phyloP scores from a whole-genome alignment of 2,888 invertebrate genomes.

The Hyposoter dolosus region DNA sequence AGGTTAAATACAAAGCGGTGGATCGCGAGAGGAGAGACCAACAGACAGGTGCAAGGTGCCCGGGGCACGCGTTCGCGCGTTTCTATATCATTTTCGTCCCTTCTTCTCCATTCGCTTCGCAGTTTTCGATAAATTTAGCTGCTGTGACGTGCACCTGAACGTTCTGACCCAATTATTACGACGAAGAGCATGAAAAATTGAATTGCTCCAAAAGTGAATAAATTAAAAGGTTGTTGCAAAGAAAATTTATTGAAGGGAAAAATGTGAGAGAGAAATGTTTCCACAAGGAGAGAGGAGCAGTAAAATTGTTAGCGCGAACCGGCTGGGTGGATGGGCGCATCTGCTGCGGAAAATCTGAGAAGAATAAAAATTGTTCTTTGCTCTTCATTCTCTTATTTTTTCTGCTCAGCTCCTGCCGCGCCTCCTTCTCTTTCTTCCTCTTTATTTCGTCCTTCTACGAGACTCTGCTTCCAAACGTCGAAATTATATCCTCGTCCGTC shows the following conservation, averaged over 20 bases:
- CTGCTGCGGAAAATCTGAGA: slow-evolving; percentile 54
- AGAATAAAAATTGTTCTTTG: slow-evolving; percentile 35
- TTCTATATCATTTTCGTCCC: slow-evolving; percentile 38
- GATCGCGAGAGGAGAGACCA: slow-evolving; percentile 12
- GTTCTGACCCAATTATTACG: slow-evolving; percentile 49
- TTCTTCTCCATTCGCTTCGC: slow-evolving; percentile 9
- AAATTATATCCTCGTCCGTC: slow-evolving; percentile 69
- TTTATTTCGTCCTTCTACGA: slow-evolving; percentile 30
- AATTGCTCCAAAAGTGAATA: slow-evolving; percentile 26
- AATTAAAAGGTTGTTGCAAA: slow-evolving; percentile 6
- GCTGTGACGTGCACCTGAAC: slow-evolving; percentile 21
- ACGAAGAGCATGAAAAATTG: slow-evolving; percentile 37
- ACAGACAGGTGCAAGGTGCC: slow-evolving; percentile 36
- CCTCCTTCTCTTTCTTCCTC: slow-evolving; percentile 29
- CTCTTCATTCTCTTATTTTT: slow-evolving; percentile 5
- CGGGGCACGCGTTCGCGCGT: slow-evolving; percentile 42
- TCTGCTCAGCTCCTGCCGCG: slow-evolving; percentile 40
- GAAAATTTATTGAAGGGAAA: neutral
- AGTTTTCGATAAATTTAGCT: slow-evolving; percentile 32
- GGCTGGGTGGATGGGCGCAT: slow-evolving; percentile 19
- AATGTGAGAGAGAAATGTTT: neutral
- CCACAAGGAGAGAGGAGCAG: neutral
- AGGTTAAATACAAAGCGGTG: neutral
- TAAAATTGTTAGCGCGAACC: neutral
- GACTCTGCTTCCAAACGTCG: slow-evolving; percentile 52